Conservation (phyloP, 2,888 invertebrate species). For the Cataglyphis livida region DNA sequence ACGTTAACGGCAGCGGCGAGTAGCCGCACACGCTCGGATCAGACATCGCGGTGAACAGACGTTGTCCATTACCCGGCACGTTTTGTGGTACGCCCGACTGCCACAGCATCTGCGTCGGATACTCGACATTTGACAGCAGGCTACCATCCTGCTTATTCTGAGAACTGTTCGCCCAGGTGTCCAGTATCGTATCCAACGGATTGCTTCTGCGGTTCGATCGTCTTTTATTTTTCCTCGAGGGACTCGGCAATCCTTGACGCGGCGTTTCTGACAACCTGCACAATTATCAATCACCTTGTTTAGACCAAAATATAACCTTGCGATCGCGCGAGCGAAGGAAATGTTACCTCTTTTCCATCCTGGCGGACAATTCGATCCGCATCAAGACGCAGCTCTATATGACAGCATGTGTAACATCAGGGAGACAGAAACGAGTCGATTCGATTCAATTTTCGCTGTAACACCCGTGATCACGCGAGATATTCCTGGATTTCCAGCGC, state of each 20-base stretch:
- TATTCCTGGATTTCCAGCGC: background rate
- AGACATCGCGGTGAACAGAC: conserved; percentile 86
- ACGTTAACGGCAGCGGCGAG: conserved; percentile 85
- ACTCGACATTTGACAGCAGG: conserved; percentile 71
- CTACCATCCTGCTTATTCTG: conserved; percentile 54
- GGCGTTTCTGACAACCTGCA: conserved; percentile 64
- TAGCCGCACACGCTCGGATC: conserved; percentile 85
- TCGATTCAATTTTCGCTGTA: background rate
- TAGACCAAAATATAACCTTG: conserved; percentile 33
- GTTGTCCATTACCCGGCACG: conserved; percentile 82
- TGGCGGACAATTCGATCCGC: conserved; percentile 12
- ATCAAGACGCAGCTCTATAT: conserved; percentile 25
- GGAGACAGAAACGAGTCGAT: background rate
- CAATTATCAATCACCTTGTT: background rate
- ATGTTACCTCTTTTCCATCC: conserved; percentile 38
- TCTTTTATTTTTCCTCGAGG: conserved; percentile 74
- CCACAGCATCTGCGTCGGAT: conserved; percentile 77
- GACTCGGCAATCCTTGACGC: conserved; percentile 58
- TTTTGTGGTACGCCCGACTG: conserved; percentile 72
- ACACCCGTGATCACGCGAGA: background rate
- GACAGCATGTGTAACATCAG: background rate
- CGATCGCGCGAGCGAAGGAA: background rate
- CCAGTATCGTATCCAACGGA: conserved; percentile 7
- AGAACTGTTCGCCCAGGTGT: conserved; percentile 53
- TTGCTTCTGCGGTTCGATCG: conserved; percentile 62